Conservation (phyloP, 2,888 invertebrate species). For the Epistrophe grossulariae region DNA sequence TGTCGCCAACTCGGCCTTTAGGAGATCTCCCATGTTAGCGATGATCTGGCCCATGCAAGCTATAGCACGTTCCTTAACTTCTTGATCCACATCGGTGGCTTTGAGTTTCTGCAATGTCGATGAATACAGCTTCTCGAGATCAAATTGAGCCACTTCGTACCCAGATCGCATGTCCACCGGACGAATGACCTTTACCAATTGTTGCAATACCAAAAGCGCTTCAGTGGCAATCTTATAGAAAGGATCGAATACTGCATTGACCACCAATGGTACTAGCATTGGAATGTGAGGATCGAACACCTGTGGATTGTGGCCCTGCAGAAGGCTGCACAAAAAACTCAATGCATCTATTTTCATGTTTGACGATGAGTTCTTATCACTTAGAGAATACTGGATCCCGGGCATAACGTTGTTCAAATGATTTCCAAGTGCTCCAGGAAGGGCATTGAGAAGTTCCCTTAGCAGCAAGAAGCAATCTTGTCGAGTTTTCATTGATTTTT, state of each 20-base stretch:
- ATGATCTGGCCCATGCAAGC: constrained; percentile 98
- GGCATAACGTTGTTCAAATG: constrained; percentile 94
- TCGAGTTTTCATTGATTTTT: constrained; percentile 93
- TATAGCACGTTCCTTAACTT: constrained; percentile 99
- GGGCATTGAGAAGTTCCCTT: constrained; percentile 94
- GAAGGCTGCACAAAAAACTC: constrained; percentile 88
- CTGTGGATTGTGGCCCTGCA: constrained; percentile 83
- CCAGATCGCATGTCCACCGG: constrained; percentile 85
- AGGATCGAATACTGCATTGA: constrained; percentile 95
- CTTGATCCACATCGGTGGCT: constrained; percentile 99
- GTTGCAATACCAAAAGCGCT: constrained; percentile 95
- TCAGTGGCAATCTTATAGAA: constrained; percentile 99
- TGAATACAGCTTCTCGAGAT: constrained; percentile 90
- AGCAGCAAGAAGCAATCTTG: constrained; percentile 96
- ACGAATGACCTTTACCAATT: constrained; percentile 96
- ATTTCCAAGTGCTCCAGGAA: constrained; percentile 94
- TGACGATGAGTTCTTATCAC: constrained; percentile 96
- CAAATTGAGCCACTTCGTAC: constrained; percentile 90
- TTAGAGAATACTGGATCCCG: constrained; percentile 94
- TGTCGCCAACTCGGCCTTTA: constrained; percentile 90
- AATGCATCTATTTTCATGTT: constrained; percentile 99
- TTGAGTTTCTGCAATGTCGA: constrained; percentile 94
- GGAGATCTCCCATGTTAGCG: constrained; percentile 94
- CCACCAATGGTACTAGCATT: constrained; percentile 92
- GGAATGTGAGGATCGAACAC: constrained; percentile 93